phyloP scores from a whole-genome alignment of 2,888 invertebrate genomes.

The Pammene fasciana region DNA sequence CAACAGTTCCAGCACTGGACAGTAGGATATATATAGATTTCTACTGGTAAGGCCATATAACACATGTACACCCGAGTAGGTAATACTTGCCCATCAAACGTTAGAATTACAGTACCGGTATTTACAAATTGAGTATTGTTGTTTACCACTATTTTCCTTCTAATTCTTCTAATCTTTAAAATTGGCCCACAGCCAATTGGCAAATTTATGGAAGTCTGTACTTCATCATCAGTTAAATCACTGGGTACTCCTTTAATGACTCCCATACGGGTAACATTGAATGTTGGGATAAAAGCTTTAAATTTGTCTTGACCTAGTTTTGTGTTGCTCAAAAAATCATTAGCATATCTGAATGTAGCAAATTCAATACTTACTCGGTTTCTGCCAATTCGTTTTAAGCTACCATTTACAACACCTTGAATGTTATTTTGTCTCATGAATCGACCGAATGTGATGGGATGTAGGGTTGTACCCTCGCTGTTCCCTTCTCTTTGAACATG shows the following conservation, averaged over 20 bases:
- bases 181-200: slow-evolving; percentile 27
- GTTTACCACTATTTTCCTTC: not conserved
- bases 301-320: not conserved
- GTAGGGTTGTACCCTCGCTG: not conserved
- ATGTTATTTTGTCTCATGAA: not conserved
- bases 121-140: not conserved
- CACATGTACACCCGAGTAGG: not conserved
- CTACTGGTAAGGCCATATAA: slow-evolving; percentile 2
- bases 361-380: not conserved
- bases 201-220: not conserved
- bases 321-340: not conserved
- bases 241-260: slow-evolving; percentile 14
- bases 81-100: slow-evolving; percentile 15
- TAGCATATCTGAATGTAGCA: not conserved
- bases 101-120: not conserved
- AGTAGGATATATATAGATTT: slow-evolving; percentile 35
- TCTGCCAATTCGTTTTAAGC: not conserved
- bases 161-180: not conserved
- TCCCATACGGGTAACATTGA: slow-evolving; percentile 23
- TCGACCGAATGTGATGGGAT: not conserved
- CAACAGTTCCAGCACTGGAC: slow-evolving; percentile 43
- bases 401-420: not conserved
- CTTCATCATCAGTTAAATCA: slow-evolving; percentile 24
- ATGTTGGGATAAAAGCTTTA: slow-evolving; percentile 34
- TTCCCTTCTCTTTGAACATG: not conserved